Conservation (phyloP, 2,888 invertebrate species). For the Scaptodrosophila latifasciaeformis region DNA sequence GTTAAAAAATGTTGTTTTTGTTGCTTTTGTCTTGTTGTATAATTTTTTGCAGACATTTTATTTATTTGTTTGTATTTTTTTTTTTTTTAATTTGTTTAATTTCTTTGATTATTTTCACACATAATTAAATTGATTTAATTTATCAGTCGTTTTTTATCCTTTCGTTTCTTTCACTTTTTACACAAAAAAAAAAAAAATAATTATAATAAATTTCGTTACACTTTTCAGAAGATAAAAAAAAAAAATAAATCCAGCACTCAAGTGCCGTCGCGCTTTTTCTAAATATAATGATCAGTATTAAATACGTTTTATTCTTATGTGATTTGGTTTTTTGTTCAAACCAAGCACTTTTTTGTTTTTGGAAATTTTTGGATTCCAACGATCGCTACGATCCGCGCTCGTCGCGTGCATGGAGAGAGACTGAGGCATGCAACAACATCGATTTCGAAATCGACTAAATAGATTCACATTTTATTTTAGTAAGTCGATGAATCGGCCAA, state of each 20-base stretch:
- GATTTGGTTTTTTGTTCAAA: constrained; percentile 6
- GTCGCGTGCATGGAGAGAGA: constrained; percentile 50
- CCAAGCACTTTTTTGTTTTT: constrained; percentile 19
- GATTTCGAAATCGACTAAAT: too few species aligned
- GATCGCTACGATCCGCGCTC: constrained; percentile 48
- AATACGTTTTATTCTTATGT: constrained; percentile 29
- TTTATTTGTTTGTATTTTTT: constrained; percentile 14
- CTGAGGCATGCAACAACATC: constrained; percentile 41
- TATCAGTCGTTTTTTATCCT: constrained; percentile 11
- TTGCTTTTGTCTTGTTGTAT: constrained; percentile 16
- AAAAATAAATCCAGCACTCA: constrained; percentile 8
- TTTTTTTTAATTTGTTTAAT: constrained; percentile 22
- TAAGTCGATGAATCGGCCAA: too few species aligned
- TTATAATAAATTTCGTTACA: constrained; percentile 1
- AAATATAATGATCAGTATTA: constrained; percentile 23
- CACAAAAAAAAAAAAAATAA: constrained; percentile 14
- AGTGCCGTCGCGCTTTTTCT: constrained; percentile 37
- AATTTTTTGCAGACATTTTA: constrained; percentile 22
- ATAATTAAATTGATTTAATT: constrained; percentile 23
- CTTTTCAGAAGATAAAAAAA: not conserved
- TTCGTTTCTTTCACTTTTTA: constrained; percentile 26
- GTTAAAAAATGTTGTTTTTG: constrained; percentile 5
- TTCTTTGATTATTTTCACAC: not conserved
- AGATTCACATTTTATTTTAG: too few species aligned
- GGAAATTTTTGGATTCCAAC: too few species aligned